Evolutionary conservation across 2,113 vertebrate species (phyloP).

Genomic region (Protobothrops flavoviridis): DNA sequence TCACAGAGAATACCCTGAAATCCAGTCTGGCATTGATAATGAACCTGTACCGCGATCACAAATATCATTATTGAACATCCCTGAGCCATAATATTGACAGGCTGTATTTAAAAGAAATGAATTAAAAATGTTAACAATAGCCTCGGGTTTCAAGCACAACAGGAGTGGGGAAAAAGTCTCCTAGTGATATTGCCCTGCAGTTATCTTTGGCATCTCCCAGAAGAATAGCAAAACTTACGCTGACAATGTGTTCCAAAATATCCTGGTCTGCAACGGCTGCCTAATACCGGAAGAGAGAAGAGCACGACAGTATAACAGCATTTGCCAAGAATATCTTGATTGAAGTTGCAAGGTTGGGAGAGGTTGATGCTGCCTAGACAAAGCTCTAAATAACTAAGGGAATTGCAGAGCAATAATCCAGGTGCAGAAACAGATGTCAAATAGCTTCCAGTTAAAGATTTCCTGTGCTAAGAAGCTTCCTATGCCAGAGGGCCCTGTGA

Average conservation of each 20-base stretch:
- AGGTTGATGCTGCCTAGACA: background rate
- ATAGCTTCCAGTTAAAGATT: constrained; percentile 11
- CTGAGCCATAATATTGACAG: constrained; percentile 27
- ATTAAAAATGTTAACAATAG: background rate
- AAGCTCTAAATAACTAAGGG: constrained; percentile 23
- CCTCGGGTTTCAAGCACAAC: constrained; percentile 9
- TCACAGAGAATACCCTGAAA: constrained; percentile 59
- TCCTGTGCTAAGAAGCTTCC: background rate
- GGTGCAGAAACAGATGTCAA: constrained; percentile 27
- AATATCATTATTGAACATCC: constrained; percentile 16
- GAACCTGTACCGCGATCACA: constrained; percentile 36
- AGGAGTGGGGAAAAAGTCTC: background rate
- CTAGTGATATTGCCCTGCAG: background rate
- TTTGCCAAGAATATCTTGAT: background rate
- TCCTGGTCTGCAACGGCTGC: constrained; percentile 66
- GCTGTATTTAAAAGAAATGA: constrained; percentile 42
- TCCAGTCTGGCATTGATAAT: constrained; percentile 55
- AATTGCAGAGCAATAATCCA: background rate
- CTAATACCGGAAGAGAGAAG: constrained; percentile 26
- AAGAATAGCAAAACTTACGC: constrained; percentile 62
- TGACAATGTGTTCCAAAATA: constrained; percentile 74
- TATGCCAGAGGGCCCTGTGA: constrained; percentile 32
- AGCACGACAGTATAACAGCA: constrained; percentile 4
- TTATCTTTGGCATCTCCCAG: background rate
- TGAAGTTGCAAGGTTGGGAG: background rate